Evolutionary conservation across 2,888 invertebrate species (phyloP).

Genomic region (Elegia similella): DNA sequence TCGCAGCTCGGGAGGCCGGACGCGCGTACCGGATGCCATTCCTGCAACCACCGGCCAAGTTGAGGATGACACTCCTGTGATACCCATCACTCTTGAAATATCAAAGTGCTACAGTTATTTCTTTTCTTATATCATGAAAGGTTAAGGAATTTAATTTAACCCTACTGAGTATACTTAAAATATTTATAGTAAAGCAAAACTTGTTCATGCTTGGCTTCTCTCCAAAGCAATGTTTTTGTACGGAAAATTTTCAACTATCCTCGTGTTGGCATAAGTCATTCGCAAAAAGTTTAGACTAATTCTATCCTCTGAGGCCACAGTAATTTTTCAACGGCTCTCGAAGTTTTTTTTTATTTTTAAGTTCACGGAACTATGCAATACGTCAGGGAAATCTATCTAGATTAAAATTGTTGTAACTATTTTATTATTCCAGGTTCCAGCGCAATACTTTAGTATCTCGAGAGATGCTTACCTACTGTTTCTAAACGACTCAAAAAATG

Average conservation of each 20-base stretch:
- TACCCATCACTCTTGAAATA: too few relatives aligned
- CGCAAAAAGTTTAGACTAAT: slow-evolving; percentile 42
- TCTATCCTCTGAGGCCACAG: slow-evolving; percentile 24
- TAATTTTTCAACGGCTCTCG: slow-evolving; percentile 18
- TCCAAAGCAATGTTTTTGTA: slow-evolving; percentile 51
- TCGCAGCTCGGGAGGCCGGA: too few relatives aligned
- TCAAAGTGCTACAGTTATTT: too few relatives aligned
- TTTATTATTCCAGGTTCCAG: neutral
- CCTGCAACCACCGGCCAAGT: too few relatives aligned
- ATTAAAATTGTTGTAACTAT: slow-evolving; percentile 8
- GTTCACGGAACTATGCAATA: slow-evolving; percentile 11
- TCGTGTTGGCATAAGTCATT: slow-evolving; percentile 36
- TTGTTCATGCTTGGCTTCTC: slow-evolving; percentile 35
- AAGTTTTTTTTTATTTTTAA: slow-evolving; percentile 18
- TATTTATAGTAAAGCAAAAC: neutral
- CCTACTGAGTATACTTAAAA: neutral
- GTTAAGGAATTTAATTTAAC: too few relatives aligned
- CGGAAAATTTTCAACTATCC: slow-evolving; percentile 42
- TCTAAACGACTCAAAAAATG: too few relatives aligned
- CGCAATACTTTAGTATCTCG: neutral
- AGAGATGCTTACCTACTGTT: too few relatives aligned
- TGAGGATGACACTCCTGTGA: too few relatives aligned
- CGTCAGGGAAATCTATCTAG: slow-evolving; percentile 13
- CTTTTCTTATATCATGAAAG: too few relatives aligned
- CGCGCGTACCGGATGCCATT: too few relatives aligned